These are phyloP conservation scores for Pocillopora damicornis DNA, from an alignment of 64 coral and sea anemone species.

Conservation along the genomic window DNA sequence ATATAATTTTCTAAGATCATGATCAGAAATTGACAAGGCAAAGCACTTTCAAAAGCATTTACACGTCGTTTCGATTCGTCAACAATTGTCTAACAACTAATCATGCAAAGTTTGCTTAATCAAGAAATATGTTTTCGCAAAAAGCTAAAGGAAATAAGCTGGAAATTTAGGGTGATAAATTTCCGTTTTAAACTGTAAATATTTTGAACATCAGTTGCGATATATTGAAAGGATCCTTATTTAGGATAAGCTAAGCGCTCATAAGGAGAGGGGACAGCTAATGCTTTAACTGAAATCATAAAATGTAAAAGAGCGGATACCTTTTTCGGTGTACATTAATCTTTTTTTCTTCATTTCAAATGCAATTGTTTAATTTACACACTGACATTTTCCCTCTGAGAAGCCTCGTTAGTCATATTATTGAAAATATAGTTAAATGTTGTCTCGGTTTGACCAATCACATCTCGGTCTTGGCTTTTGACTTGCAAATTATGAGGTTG, in stretches of 20 bases:
- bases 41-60: background rate
- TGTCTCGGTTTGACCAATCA: slow-evolving; percentile 3
- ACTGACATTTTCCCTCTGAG: background rate
- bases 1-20: background rate
- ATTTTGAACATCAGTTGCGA: background rate
- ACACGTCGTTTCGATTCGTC: background rate
- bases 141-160: background rate
- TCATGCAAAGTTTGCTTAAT: background rate
- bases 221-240: background rate
- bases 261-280: too few relatives aligned
- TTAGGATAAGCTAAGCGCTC: background rate
- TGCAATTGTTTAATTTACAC: background rate
- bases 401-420: too few relatives aligned
- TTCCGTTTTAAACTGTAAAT: background rate
- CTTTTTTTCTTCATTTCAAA: background rate
- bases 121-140: background rate
- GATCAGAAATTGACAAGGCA: background rate
- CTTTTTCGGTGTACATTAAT: background rate
- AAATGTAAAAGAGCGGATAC: background rate
- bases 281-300: background rate
- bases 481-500: slow-evolving; percentile 1
- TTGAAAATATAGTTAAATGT: background rate
- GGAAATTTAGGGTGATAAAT: background rate
- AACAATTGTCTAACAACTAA: background rate
- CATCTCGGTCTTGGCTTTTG: background rate